Evolutionary conservation across 2,888 invertebrate genomes (phyloP).

Genomic region (Synanthedon myopaeformis): DNA sequence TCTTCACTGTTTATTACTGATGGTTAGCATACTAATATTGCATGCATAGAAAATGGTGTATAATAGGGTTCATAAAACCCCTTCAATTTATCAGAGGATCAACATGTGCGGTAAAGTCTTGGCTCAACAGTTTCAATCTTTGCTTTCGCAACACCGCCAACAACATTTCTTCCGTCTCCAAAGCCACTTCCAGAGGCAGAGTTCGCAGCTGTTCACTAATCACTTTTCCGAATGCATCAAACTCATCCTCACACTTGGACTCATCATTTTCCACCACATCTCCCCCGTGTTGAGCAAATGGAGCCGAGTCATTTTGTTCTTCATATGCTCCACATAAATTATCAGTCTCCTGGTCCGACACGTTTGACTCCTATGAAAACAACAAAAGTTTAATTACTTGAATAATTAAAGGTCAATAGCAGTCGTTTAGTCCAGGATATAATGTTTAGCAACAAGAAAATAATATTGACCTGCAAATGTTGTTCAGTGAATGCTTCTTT

Average conservation of each 20-base stretch:
- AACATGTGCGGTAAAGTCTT: too few species aligned
- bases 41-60: too few species aligned
- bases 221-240: slow-evolving; percentile 12
- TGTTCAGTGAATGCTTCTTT: not conserved
- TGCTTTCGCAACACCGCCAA: slow-evolving; percentile 6
- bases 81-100: too few species aligned
- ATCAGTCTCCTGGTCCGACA: not conserved
- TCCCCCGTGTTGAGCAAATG: not conserved
- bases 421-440: too few species aligned
- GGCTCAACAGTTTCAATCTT: slow-evolving; percentile 3
- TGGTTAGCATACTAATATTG: too few species aligned
- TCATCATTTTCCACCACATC: not conserved
- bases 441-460: too few species aligned
- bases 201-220: slow-evolving; percentile 13
- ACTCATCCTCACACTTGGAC: slow-evolving; percentile 6
- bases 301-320: not conserved
- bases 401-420: not conserved
- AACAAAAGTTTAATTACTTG: not conserved
- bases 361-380: not conserved
- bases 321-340: not conserved
- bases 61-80: too few species aligned
- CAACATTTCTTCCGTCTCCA: slow-evolving; percentile 11
- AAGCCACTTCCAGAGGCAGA: slow-evolving; percentile 10
- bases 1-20: too few species aligned
- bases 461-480: not conserved